A percentile compares a stretch with the other conserved stretches of the same genome.
These are phyloP conservation scores for Caenorhabditis wallacei DNA, from an alignment of 2,888 invertebrate species.

Conservation along the genomic window DNA sequence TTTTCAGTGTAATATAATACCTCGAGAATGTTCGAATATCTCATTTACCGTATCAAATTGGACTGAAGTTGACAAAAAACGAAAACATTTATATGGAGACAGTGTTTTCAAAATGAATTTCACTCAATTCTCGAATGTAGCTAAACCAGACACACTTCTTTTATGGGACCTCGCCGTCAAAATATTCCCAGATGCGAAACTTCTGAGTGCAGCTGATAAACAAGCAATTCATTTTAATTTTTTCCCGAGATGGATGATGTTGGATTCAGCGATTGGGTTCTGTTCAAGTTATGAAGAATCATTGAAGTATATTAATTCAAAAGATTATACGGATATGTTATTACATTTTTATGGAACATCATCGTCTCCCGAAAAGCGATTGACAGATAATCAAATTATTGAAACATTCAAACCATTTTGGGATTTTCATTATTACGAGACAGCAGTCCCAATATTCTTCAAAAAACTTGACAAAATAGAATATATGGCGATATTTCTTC, in stretches of 20 bases:
- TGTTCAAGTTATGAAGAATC: constrained; percentile 39
- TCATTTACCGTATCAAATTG: constrained; percentile 23
- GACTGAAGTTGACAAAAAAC: constrained; percentile 27
- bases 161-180: constrained; percentile 35
- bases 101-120: constrained; percentile 36
- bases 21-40: constrained; percentile 40
- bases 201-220: constrained; percentile 21
- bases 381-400: constrained; percentile 15
- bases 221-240: constrained; percentile 39
- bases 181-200: constrained; percentile 32
- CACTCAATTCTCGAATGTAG: constrained; percentile 15
- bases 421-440: constrained; percentile 31
- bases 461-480: constrained; percentile 32
- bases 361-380: constrained; percentile 14
- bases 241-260: constrained; percentile 49
- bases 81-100: constrained; percentile 24
- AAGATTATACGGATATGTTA: constrained; percentile 29
- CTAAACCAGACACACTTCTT: constrained; percentile 10
- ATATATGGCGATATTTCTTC: constrained; percentile 21
- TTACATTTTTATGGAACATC: constrained; percentile 23
- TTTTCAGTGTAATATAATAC: constrained; percentile 33
- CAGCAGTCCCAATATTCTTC: constrained; percentile 22
- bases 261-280: constrained; percentile 45
- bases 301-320: constrained; percentile 13
- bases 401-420: constrained; percentile 20